A percentile compares a stretch with the other conserved stretches of the same genome.
phyloP scores from a whole-genome alignment of 2,888 invertebrate genomes.

The Phyto melanocephala region DNA sequence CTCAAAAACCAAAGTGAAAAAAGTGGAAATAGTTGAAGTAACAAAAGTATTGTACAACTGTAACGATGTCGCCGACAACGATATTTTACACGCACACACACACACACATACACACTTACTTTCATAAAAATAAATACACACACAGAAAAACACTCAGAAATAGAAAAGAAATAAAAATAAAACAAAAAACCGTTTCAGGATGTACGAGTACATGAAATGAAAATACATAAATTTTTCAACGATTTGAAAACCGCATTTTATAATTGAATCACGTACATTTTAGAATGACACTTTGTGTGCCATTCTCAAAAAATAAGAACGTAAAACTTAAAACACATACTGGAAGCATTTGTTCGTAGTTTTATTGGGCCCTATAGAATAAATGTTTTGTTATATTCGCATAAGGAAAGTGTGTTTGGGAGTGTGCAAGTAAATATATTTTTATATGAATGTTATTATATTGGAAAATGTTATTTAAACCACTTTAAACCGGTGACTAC shows the following conservation, averaged over 20 bases:
- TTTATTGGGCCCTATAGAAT: conserved; percentile 39
- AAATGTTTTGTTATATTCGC: conserved; percentile 11
- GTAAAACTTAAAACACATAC: conserved; percentile 24
- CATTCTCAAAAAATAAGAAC: conserved; percentile 4
- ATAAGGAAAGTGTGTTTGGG: neutral
- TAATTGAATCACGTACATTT: conserved; percentile 78
- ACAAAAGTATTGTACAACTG: conserved; percentile 35
- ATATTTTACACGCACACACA: conserved; percentile 18
- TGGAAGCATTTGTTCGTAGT: conserved; percentile 28
- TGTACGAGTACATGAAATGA: conserved; percentile 60
- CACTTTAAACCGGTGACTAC: conserved; percentile 3
- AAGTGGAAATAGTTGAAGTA: conserved; percentile 10
- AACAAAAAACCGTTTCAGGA: conserved; percentile 64
- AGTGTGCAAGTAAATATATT: neutral
- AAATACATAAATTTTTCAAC: conserved; percentile 77
- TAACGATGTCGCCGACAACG: conserved; percentile 34
- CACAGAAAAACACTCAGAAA: neutral
- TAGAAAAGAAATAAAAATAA: conserved; percentile 65
- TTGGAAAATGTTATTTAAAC: conserved; percentile 49
- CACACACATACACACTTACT: neutral
- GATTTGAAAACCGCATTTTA: conserved; percentile 78
- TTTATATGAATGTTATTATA: conserved; percentile 33
- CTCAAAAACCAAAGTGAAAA: conserved; percentile 37
- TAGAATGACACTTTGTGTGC: conserved; percentile 71
- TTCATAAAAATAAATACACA: neutral